These are phyloP conservation scores for Drosophila nigricruria DNA, from an alignment of 2,888 invertebrate species.

Conservation along the genomic window DNA sequence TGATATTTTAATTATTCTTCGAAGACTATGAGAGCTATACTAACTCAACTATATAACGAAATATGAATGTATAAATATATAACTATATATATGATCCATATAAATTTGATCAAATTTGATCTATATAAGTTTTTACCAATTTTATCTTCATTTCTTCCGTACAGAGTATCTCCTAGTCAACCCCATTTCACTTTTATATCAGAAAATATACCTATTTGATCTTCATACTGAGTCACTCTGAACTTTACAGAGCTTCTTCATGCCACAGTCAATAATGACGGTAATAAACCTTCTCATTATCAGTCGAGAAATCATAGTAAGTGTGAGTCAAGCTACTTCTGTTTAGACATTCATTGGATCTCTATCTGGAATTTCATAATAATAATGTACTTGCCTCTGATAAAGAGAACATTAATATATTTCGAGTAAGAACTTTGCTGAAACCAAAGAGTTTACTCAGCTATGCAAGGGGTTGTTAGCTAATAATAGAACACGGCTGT, in stretches of 20 bases:
- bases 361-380: neutral
- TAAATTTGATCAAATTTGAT: too few species aligned
- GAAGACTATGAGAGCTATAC: too few species aligned
- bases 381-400: neutral
- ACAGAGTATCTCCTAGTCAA: neutral
- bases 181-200: neutral
- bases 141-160: neutral
- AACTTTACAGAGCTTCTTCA: neutral
- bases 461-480: neutral
- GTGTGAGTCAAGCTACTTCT: conserved; percentile 17
- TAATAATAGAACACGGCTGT: conserved; percentile 1
- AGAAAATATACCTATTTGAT: neutral
- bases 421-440: neutral
- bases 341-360: neutral
- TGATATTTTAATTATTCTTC: too few species aligned
- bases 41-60: too few species aligned
- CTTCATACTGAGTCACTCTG: neutral
- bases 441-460: neutral
- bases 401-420: neutral
- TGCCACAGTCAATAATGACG: conserved; percentile 1
- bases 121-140: too few species aligned
- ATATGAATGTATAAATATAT: too few species aligned
- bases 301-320: neutral
- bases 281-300: conserved; percentile 6
- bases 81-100: too few species aligned